Percentiles rank a stretch among this genome's conserved stretches.
These are phyloP conservation scores for Enteromius fasciolatus DNA, from an alignment of 2,797 vertebrate species.

Conservation along the genomic window DNA sequence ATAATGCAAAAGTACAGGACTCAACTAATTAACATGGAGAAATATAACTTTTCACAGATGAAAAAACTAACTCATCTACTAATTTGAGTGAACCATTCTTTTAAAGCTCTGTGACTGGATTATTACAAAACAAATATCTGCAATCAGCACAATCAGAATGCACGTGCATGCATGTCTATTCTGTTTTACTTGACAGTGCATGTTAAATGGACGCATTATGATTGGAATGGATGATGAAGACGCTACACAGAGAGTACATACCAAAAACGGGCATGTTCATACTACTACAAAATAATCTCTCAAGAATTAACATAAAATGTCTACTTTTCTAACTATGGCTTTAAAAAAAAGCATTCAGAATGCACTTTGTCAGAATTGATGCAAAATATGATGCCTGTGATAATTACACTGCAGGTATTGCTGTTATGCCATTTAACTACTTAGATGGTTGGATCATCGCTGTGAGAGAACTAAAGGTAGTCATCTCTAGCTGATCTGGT, in stretches of 20 bases:
- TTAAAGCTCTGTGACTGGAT: not conserved
- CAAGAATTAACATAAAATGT: not conserved
- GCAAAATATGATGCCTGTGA: not conserved
- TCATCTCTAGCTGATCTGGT: slow-evolving; percentile 1
- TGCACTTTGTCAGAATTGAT: not conserved
- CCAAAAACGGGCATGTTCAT: not conserved
- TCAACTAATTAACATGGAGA: not conserved
- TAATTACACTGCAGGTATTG: not conserved
- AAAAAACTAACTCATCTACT: not conserved
- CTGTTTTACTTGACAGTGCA: not conserved
- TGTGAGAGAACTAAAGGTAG: slow-evolving; percentile 6
- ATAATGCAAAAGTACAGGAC: not conserved
- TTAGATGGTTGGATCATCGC: not conserved
- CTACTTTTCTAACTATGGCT: no score
- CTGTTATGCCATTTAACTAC: not conserved
- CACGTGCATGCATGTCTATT: not conserved
- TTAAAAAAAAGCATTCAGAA: not conserved
- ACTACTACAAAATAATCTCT: not conserved
- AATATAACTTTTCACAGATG: not conserved
- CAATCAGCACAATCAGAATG: not conserved
- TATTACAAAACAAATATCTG: slow-evolving; percentile 5
- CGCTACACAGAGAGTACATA: not conserved
- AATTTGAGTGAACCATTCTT: not conserved
- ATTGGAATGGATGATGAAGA: not conserved
- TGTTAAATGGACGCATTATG: not conserved